These are phyloP conservation scores for Urosaurus nigricauda DNA, from an alignment of 2,797 vertebrate genomes.

Conservation along the genomic window DNA sequence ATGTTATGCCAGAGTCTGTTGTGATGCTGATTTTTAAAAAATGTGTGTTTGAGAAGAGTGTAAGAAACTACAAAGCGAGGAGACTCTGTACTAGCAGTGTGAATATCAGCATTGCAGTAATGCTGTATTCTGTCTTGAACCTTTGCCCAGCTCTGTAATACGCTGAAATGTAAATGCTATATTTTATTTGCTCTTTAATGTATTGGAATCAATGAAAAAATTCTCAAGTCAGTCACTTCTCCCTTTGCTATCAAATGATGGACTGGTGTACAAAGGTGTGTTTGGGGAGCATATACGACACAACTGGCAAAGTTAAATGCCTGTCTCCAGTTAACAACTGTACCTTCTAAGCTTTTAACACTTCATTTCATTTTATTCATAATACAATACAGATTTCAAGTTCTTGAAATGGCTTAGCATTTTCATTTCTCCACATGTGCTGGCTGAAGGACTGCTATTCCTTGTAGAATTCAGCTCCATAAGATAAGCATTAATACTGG, in stretches of 20 bases:
- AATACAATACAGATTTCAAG: constrained; percentile 45
- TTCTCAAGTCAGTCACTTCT: accelerated
- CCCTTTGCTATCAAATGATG: constrained; percentile 18
- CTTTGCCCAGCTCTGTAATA: background rate
- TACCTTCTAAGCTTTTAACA: constrained; percentile 27
- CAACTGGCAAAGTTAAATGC: background rate
- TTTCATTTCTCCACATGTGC: constrained; percentile 43
- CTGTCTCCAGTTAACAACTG: constrained; percentile 34
- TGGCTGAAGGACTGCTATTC: constrained; percentile 68
- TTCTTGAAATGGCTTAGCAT: constrained; percentile 51
- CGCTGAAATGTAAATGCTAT: background rate
- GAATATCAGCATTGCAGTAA: background rate
- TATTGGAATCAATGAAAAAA: background rate
- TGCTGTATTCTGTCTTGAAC: background rate
- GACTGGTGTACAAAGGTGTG: constrained; percentile 31
- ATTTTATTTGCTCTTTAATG: background rate
- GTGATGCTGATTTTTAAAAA: background rate
- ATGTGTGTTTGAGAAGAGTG: background rate
- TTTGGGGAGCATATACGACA: constrained; percentile 22
- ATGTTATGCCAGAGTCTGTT: background rate
- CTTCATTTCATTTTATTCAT: constrained; percentile 43
- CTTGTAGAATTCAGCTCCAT: constrained; percentile 68
- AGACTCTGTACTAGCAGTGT: background rate
- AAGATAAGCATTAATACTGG: constrained; percentile 72
- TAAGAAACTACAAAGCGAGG: background rate